Conservation (phyloP, 2,113 vertebrate genomes). For the Heloderma charlesbogerti region DNA sequence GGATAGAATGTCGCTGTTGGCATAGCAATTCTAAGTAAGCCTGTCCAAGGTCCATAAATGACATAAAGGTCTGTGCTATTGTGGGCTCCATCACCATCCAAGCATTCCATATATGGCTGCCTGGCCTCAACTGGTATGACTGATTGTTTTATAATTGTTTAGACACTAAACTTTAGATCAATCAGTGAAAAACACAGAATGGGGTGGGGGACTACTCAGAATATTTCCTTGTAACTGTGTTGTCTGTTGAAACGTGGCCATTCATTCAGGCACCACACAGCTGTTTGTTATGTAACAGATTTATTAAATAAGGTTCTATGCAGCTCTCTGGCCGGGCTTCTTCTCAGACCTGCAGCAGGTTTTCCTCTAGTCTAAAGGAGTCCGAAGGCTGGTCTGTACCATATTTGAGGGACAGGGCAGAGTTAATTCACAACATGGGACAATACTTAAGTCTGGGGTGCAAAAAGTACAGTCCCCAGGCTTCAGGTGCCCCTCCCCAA, state of each 20-base stretch:
- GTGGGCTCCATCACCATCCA: neutral
- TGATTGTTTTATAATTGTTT: neutral
- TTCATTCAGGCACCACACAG: neutral
- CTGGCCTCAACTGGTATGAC: neutral
- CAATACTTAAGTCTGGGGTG: too few species aligned
- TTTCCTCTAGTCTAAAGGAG: neutral
- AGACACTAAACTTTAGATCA: too few species aligned
- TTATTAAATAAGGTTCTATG: neutral
- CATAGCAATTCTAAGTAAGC: neutral
- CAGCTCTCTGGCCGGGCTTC: neutral
- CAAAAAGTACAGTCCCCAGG: too few species aligned
- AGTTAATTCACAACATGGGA: neutral
- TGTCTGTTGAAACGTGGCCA: neutral
- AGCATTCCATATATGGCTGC: neutral
- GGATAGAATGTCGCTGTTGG: neutral
- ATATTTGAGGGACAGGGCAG: neutral
- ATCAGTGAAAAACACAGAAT: neutral
- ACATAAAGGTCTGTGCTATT: too few species aligned
- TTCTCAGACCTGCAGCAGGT: neutral
- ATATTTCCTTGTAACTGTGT: neutral
- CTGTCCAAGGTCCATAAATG: neutral
- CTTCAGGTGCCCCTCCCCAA: too few species aligned
- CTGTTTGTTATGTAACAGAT: neutral
- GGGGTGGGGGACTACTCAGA: too few species aligned
- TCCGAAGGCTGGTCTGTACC: neutral